Percentiles rank a stretch among this genome's conserved stretches.
Conservation (phyloP, 2,888 invertebrate genomes). For the Platypus cylindrus region DNA sequence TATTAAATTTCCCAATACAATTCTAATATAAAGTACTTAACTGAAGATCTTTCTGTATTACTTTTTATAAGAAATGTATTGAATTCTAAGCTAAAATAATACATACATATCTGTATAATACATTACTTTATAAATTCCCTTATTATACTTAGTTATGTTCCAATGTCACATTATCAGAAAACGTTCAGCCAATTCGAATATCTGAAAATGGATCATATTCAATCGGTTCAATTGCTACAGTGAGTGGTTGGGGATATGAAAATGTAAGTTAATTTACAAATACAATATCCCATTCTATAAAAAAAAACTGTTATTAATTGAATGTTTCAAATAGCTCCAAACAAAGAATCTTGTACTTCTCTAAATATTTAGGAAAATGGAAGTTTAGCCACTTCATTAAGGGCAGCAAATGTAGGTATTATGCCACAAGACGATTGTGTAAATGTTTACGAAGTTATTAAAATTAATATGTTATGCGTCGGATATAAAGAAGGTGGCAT, state of each 20-base stretch:
- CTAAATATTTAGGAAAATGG: constrained; percentile 12
- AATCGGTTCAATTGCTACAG: constrained; percentile 14
- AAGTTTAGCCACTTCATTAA: constrained; percentile 9
- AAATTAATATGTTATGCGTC: constrained; percentile 21
- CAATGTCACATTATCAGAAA: constrained; percentile 13
- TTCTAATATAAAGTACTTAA: too few relatives aligned
- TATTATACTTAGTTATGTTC: constrained; percentile 15
- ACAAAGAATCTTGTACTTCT: not conserved
- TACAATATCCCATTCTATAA: not conserved
- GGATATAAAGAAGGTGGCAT: constrained; percentile 18
- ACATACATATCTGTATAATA: not conserved
- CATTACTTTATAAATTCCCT: constrained; percentile 1
- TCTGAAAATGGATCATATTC: constrained; percentile 10
- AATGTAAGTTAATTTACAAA: constrained; percentile 6
- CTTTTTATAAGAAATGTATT: too few relatives aligned
- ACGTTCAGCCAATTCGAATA: constrained; percentile 17
- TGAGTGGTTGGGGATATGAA: constrained; percentile 21
- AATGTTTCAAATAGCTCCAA: not conserved
- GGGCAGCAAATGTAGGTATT: constrained; percentile 11
- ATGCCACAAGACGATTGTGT: constrained; percentile 3
- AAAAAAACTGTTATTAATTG: not conserved
- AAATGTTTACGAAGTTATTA: constrained; percentile 10
- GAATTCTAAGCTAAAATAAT: too few relatives aligned
- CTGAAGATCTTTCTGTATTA: too few relatives aligned
- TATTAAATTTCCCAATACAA: too few relatives aligned